Conservation (phyloP, 2,888 invertebrate genomes). For the Melanostoma scalare region DNA sequence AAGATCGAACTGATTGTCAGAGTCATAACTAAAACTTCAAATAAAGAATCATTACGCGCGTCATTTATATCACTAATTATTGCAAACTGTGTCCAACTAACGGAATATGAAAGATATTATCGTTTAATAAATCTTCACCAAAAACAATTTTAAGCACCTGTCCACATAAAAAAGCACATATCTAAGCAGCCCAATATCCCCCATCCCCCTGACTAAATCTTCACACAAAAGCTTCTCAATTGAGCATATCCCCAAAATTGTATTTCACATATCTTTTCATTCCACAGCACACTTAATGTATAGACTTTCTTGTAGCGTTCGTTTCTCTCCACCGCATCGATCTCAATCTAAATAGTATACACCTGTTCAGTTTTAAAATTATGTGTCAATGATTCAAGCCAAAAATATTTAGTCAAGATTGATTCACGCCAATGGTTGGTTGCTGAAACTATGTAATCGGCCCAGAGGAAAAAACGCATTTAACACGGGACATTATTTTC, state of each 20-base stretch:
- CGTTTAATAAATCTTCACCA: slow-evolving; percentile 58
- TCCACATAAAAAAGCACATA: slow-evolving; percentile 26
- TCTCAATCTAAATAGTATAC: slow-evolving; percentile 75
- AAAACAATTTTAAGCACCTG: slow-evolving; percentile 61
- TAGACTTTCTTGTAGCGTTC: slow-evolving; percentile 22
- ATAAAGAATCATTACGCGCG: no score
- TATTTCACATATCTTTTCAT: slow-evolving; percentile 27
- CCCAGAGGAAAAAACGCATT: no score
- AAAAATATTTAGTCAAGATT: slow-evolving; percentile 73
- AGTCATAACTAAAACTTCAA: no score
- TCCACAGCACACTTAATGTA: slow-evolving; percentile 8
- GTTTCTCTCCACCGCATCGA: slow-evolving; percentile 7
- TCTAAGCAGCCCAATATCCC: slow-evolving; percentile 36
- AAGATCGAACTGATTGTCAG: no score
- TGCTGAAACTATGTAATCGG: slow-evolving; percentile 16
- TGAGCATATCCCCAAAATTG: slow-evolving; percentile 60
- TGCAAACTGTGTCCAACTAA: no score
- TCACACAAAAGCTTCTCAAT: slow-evolving; percentile 55
- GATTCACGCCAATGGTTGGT: slow-evolving; percentile 58
- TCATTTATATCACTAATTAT: no score
- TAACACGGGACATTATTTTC: background rate
- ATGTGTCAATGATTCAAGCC: slow-evolving; percentile 77
- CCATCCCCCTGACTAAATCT: slow-evolving; percentile 45
- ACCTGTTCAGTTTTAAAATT: slow-evolving; percentile 77
- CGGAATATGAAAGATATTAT: slow-evolving; percentile 23